Conservation (phyloP, 2,113 vertebrate species). For the Leuciscus idus region DNA sequence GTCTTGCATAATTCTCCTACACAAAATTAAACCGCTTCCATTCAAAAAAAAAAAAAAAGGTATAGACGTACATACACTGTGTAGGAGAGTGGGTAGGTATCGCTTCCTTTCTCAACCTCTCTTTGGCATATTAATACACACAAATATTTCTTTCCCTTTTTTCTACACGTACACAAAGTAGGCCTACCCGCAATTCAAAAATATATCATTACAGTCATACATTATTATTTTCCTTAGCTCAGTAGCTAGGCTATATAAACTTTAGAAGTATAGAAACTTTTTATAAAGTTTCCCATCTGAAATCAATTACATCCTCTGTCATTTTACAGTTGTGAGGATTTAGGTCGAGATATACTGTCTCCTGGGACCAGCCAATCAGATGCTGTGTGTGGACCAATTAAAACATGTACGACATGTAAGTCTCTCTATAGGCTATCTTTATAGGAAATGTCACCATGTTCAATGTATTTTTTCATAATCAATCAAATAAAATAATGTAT, state of each 20-base stretch:
- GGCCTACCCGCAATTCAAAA: background rate
- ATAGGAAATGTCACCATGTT: background rate
- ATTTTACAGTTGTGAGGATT: constrained; percentile 66
- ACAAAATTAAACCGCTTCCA: constrained; percentile 14
- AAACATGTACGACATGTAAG: constrained; percentile 46
- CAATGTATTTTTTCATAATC: background rate
- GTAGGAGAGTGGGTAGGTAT: background rate
- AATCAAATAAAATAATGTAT: no score
- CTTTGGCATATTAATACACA: background rate
- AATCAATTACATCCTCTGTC: background rate
- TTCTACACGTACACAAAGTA: background rate
- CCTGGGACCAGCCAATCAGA: constrained; percentile 41
- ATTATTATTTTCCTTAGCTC: background rate
- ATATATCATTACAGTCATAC: background rate
- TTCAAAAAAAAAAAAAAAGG: background rate
- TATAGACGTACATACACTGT: background rate
- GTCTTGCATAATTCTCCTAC: constrained; percentile 3
- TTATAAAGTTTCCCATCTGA: background rate
- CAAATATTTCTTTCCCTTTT: constrained; percentile 10
- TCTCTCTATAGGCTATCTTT: background rate
- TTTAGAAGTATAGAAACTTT: background rate
- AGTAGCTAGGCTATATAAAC: background rate
- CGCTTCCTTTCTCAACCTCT: constrained; percentile 12
- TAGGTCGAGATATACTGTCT: constrained; percentile 26
- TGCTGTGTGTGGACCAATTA: constrained; percentile 57